Conservation (phyloP, 2,888 invertebrate genomes). For the Pyrgus malvae region DNA sequence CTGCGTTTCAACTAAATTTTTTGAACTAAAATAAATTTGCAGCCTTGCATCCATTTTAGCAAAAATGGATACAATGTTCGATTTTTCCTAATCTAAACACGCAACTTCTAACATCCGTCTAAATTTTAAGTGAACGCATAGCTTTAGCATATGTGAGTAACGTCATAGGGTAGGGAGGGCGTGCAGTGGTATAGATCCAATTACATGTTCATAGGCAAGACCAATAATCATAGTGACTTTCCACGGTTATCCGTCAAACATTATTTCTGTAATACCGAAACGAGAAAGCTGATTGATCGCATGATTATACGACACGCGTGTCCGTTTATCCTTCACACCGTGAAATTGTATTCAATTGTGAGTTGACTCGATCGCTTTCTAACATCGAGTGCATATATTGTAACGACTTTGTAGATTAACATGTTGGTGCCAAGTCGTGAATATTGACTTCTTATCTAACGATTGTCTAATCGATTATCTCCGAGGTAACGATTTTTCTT, state of each 20-base stretch:
- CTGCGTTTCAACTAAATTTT: too few species aligned
- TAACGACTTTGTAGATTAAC: slow-evolving; percentile 10
- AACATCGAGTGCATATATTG: slow-evolving; percentile 34
- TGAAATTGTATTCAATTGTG: slow-evolving; percentile 55
- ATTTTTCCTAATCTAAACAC: too few species aligned
- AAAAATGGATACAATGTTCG: too few species aligned
- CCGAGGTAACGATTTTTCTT: slow-evolving; percentile 1
- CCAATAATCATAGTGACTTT: slow-evolving; percentile 41
- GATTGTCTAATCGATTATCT: slow-evolving; percentile 9
- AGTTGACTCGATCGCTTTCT: slow-evolving; percentile 57
- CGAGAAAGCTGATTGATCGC: slow-evolving; percentile 61
- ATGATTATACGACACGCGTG: slow-evolving; percentile 55
- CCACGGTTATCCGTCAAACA: slow-evolving; percentile 42
- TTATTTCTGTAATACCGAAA: slow-evolving; percentile 31
- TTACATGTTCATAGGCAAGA: slow-evolving; percentile 7
- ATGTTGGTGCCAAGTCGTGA: slow-evolving; percentile 8
- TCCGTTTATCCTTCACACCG: slow-evolving; percentile 46
- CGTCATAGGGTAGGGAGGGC: background rate
- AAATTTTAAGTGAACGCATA: too few species aligned
- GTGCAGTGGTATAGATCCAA: slow-evolving; percentile 15
- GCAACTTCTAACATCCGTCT: too few species aligned
- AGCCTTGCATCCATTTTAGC: too few species aligned
- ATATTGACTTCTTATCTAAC: slow-evolving; percentile 8
- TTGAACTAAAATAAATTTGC: too few species aligned
- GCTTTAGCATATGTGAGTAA: too few species aligned